Percentiles rank a stretch among this genome's conserved stretches.
Evolutionary conservation across 2,113 vertebrate species (phyloP).

Genomic region (Paedocypris sp.): DNA sequence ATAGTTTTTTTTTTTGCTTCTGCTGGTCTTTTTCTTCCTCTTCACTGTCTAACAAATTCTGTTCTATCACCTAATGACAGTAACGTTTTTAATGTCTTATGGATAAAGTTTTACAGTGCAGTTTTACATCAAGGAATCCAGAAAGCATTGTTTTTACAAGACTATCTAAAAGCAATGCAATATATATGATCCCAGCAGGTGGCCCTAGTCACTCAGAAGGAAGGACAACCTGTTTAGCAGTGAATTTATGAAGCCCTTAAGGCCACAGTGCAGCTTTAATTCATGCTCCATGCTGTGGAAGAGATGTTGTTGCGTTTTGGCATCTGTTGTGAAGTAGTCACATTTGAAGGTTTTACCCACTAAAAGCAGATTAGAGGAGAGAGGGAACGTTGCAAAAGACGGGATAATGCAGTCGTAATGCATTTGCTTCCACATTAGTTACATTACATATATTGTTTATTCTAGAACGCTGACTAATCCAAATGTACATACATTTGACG

Average conservation of each 20-base stretch:
- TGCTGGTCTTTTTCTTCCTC: too few species aligned
- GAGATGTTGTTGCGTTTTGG: constrained; percentile 43
- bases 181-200: constrained; percentile 53
- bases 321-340: constrained; percentile 58
- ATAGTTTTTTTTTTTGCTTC: too few species aligned
- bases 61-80: too few species aligned
- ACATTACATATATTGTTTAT: background rate
- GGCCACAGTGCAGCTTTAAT: constrained; percentile 54
- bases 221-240: constrained; percentile 21
- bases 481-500: background rate
- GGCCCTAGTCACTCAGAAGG: constrained; percentile 52
- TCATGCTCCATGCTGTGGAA: constrained; percentile 46
- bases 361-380: constrained; percentile 48
- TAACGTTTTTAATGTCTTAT: too few species aligned
- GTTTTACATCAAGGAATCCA: background rate
- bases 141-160: background rate
- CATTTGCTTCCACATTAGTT: constrained; percentile 33
- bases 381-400: constrained; percentile 24
- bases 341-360: constrained; percentile 54
- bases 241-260: constrained; percentile 47
- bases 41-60: too few species aligned
- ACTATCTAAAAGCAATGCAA: constrained; percentile 1
- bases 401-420: constrained; percentile 42
- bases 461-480: background rate
- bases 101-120: background rate